Percentiles rank a stretch among this genome's conserved stretches.
Conservation (phyloP, 2,797 vertebrate genomes). For the Gallinago stenura region DNA sequence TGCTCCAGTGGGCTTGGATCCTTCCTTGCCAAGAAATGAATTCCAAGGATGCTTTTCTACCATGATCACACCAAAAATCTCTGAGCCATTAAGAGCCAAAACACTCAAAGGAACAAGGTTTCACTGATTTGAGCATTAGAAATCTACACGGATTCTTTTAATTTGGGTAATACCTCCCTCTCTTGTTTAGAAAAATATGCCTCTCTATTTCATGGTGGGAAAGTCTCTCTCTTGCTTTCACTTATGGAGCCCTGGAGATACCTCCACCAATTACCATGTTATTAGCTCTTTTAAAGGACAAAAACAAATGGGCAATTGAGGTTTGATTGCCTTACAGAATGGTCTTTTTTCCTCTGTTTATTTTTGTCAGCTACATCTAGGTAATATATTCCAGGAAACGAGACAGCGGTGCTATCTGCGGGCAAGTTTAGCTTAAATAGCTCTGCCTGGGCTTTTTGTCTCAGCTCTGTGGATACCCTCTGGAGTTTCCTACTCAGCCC, state of each 20-base stretch:
- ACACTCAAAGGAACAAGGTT: not conserved
- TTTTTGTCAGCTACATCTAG: not conserved
- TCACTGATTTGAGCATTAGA: not conserved
- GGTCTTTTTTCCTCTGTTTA: not conserved
- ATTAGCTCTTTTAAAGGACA: conserved; percentile 40
- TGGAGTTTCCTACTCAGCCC: not conserved
- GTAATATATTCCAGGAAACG: conserved; percentile 9
- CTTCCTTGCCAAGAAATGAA: not conserved
- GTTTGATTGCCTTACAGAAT: conserved; percentile 19
- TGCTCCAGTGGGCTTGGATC: not conserved
- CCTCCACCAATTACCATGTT: conserved; percentile 18
- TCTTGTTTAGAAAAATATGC: not conserved
- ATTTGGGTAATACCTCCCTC: not conserved
- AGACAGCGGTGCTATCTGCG: not conserved
- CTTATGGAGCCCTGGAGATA: conserved; percentile 27
- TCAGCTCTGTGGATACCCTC: not conserved
- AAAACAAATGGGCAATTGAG: conserved; percentile 24
- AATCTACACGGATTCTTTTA: not conserved
- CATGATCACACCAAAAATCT: not conserved
- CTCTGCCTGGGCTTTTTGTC: not conserved
- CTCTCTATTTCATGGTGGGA: not conserved
- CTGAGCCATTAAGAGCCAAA: not conserved
- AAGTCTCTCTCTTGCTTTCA: not conserved
- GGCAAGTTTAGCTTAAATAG: not conserved
- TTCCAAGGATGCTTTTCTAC: not conserved